Base-by-base conservation (phyloP, 2,888 invertebrate genomes). In the Notodonta dromedarius region DNA sequence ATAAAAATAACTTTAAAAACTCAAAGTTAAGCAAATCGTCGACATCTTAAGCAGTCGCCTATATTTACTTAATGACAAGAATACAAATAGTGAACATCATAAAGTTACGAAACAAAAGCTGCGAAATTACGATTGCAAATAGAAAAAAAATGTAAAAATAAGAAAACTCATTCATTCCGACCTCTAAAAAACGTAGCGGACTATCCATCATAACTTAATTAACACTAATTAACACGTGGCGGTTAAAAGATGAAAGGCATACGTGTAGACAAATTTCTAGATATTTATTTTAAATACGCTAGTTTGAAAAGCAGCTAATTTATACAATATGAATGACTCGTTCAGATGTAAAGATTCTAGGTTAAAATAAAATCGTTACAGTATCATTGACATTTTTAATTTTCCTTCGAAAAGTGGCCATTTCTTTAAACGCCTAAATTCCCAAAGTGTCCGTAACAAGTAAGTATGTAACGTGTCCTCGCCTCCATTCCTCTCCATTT, bases 161-260 rank as follows among this genome's bases (percentile, higher is more conserved):
- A 63, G 65, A 61, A 62, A 63, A 65, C 58, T 56, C 58, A 66
- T 67, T 65, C 60, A 68, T 70, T 42, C 57, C 60, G 74, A 73
- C 75, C 76, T 76, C 75, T 69, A 76, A 74, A 24, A 65, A 66
- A 62, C 32, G 40, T 60, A 67, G 65, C 65, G 59, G 59, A 63
- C 61, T 66, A 77, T 77, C 48, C 66, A 76, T 77, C 73, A 76
- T 73, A 76, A 77, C 63, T 76, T 77, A 75, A 77, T 77, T 69
- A 75, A 69, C 66, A 52, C 4, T 59, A 64, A 72, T 75, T 75
- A 75, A 51, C 68, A 75, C 73, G 76, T 67, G 0, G 65, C 63
- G 8, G 67, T 62, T 24, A 48, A 56, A 58, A 53, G 39, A 2
- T 52, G 13, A 40, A 57, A 61, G 5, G 56, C 14, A 7, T 52